Conservation (phyloP, 2,797 vertebrate species). For the Anguilla obscura region DNA sequence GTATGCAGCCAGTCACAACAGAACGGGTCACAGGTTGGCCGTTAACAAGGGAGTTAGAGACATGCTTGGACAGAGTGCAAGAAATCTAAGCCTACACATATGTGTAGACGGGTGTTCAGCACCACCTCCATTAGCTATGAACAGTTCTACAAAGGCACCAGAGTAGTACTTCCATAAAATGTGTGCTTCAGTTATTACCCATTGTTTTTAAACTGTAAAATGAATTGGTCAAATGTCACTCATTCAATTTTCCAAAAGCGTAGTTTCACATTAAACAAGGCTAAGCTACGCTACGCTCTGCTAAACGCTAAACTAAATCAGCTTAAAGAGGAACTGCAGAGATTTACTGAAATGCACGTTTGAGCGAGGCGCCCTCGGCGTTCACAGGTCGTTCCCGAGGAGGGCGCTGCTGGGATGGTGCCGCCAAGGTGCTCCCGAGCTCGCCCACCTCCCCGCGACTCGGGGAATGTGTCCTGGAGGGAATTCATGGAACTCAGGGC, state of each 20-base stretch:
- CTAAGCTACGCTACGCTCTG: neutral
- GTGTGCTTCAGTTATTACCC: neutral
- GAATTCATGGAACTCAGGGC: slow-evolving; percentile 14
- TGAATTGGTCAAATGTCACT: too few species aligned
- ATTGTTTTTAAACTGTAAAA: too few species aligned
- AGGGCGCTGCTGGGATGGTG: neutral
- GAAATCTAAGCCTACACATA: neutral
- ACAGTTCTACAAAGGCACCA: neutral
- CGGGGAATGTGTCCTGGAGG: neutral
- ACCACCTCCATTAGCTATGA: neutral
- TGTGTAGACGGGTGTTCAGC: neutral
- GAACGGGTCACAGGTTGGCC: neutral
- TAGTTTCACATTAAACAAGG: neutral
- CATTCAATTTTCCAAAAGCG: too few species aligned
- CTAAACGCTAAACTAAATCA: neutral
- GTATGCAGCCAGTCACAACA: neutral
- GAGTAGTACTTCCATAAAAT: neutral
- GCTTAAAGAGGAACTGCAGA: neutral
- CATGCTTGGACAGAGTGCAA: neutral
- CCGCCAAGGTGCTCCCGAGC: neutral
- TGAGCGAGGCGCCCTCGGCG: neutral
- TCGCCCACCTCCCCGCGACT: neutral
- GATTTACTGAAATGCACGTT: neutral
- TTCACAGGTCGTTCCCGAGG: neutral
- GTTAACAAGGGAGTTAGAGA: neutral